These are phyloP conservation scores for Sylvia borin DNA, from an alignment of 2,797 vertebrate species.

Conservation along the genomic window DNA sequence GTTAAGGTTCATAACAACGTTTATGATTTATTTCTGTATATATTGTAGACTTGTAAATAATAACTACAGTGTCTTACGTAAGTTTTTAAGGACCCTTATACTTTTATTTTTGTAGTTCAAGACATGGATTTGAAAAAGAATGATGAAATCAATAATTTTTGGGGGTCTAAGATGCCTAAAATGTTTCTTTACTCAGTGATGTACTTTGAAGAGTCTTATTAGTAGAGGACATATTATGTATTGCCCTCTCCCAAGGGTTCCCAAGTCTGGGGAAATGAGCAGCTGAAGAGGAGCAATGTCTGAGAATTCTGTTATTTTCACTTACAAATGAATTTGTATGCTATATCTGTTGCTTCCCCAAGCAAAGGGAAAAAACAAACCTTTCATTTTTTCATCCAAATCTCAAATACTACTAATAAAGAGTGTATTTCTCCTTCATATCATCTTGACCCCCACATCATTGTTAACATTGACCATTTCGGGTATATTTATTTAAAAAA, in stretches of 20 bases:
- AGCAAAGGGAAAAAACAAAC: background rate
- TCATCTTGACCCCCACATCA: fast-evolving
- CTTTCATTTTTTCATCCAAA: background rate
- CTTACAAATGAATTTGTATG: background rate
- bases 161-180: background rate
- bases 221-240: background rate
- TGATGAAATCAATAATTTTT: background rate
- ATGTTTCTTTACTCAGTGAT: background rate
- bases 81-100: background rate
- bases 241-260: background rate
- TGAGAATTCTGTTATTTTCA: background rate
- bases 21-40: background rate
- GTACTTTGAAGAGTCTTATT: background rate
- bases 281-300: background rate
- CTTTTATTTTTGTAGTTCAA: background rate
- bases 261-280: background rate
- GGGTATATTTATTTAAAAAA: background rate
- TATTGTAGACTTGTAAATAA: background rate
- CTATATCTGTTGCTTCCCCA: background rate
- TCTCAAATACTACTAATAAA: background rate
- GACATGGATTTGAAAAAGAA: background rate
- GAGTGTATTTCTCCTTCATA: background rate
- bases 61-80: background rate
- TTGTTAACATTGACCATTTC: background rate
- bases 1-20: background rate